Evolutionary conservation across 2,888 invertebrate genomes (phyloP), one percentile per base, ranked within the genome.

Genomic region (Orthosia gothica): DNA sequence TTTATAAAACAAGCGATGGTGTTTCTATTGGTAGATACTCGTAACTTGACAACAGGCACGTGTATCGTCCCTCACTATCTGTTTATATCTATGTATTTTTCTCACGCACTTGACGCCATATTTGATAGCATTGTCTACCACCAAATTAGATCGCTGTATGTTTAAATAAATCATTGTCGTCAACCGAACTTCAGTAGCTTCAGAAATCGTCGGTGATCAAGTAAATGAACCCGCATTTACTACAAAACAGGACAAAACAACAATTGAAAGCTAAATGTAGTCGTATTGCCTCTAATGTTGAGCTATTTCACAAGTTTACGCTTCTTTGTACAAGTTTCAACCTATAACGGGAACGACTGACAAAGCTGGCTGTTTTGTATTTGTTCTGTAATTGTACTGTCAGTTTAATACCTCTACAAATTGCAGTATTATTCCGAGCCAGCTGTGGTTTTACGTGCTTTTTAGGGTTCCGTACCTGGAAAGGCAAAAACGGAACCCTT

Each of bases 291-390:
- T 70, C 50, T 83, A 70, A 70, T 74, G 70, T 72, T 68, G 23
- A 70, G 62, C 67, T 59, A 69, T 70, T 82, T 68, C 68, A 68
- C 52, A 76, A 76, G 67, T 76, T 81, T 68, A 76, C 47, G 61
- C 55, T 73, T 78, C 79, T 83, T 81, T 82, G 83, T 78, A 63
- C 62, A 65, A 82, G 79, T 72, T 69, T 58, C 68, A 62, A 66
- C 68, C 61, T 72, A 70, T 79, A 82, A 69, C 45, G 58, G 32
- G 70, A 76, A 57, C 54, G 55, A 59, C 70, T 74, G 59, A 71
- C 57, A 81, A 76, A 73, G 52, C 55, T 50, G 68, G 72, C 73
- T 73, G 69, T 59, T 72, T 83, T 66, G 55, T 69, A 69, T 72
- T 66, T 81, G 69, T 64, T 68, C 55, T 32, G 65, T 72, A 83